Evolutionary conservation across 2,888 invertebrate genomes (phyloP).

Genomic region (Eudasyphora cyanicolor): DNA sequence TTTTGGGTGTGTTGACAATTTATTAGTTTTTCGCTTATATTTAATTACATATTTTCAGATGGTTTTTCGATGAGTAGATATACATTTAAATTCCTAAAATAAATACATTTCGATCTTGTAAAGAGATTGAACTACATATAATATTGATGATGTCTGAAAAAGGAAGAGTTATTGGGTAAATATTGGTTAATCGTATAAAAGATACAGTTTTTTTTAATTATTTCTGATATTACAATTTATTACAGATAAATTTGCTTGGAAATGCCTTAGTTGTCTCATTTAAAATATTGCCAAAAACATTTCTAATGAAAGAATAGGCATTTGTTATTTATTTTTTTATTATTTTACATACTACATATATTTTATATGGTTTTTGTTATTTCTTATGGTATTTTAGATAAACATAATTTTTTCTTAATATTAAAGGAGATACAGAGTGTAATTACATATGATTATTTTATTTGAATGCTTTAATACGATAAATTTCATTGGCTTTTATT

Average conservation of each 20-base stretch:
- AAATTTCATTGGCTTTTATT: conserved; percentile 15
- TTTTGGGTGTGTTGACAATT: background rate
- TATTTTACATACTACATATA: too few species aligned
- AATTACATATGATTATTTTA: conserved; percentile 73
- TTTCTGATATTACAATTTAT: background rate
- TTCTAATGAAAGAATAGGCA: conserved; percentile 65
- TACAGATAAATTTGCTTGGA: background rate
- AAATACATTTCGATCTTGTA: conserved; percentile 8
- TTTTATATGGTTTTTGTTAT: background rate
- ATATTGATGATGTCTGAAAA: background rate
- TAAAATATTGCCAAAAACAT: conserved; percentile 50
- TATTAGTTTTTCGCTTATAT: background rate
- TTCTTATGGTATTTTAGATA: background rate
- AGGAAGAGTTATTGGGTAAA: conserved; percentile 8
- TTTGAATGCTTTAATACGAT: background rate
- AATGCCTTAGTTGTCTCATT: conserved; percentile 64
- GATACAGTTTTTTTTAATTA: background rate
- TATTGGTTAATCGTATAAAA: background rate
- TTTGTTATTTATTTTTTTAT: conserved; percentile 45
- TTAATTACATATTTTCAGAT: background rate
- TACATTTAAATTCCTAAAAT: background rate
- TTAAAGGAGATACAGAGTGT: conserved; percentile 78
- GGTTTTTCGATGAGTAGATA: background rate
- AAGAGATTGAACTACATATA: conserved; percentile 30
- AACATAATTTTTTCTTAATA: background rate